phyloP scores from a whole-genome alignment of 2,113 vertebrate species.

The Erythrocercus mccallii region DNA sequence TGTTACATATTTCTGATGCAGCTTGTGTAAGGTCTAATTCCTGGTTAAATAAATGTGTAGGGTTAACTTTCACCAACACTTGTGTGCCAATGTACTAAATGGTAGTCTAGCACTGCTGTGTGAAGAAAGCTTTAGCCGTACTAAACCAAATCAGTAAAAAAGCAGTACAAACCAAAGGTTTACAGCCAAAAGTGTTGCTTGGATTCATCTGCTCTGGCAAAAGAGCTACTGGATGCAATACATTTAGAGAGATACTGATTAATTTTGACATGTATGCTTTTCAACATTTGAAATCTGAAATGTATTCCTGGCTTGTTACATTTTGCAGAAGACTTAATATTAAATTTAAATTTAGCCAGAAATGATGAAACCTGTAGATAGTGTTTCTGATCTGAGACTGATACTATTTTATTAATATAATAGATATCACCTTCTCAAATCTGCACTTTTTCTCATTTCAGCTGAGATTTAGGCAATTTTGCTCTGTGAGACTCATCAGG shows the following conservation, averaged over 20 bases:
- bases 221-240: slow-evolving; percentile 23
- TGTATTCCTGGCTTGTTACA: background rate
- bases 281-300: slow-evolving; percentile 19
- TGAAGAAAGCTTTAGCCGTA: background rate
- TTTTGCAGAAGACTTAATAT: background rate
- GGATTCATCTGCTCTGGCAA: slow-evolving; percentile 25
- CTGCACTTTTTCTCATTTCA: background rate
- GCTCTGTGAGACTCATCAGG: background rate
- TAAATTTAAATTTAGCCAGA: background rate
- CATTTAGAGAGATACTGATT: background rate
- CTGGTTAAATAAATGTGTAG: background rate
- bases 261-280: slow-evolving; percentile 14
- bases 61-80: background rate
- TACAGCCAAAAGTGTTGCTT: background rate
- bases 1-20: background rate
- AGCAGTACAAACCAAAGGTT: background rate
- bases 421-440: background rate
- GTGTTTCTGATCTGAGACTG: background rate
- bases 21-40: background rate
- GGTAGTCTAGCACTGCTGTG: background rate
- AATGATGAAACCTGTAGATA: background rate
- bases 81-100: background rate
- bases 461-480: background rate
- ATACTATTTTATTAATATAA: background rate
- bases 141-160: background rate